A percentile compares a stretch with the other conserved stretches of the same genome.
phyloP scores from a whole-genome alignment of 2,888 invertebrate genomes.

The Deilephila elpenor region DNA sequence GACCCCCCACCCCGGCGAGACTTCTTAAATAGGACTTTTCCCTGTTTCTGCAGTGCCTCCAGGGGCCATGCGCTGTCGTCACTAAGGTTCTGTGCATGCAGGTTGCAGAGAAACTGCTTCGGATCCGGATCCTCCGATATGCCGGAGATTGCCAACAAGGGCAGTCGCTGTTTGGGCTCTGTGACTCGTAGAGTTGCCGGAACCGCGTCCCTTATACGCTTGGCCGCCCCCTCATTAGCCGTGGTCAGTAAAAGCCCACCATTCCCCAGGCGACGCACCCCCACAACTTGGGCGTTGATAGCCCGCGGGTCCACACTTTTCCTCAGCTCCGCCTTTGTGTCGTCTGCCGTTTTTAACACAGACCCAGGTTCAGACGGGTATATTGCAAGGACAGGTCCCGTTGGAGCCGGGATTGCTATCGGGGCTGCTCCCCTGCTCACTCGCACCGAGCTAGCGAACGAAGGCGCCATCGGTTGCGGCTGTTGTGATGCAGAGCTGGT shows the following conservation, averaged over 20 bases:
- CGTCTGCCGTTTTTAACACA: constrained; percentile 28
- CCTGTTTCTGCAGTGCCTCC: neutral
- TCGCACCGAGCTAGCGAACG: too few relatives aligned
- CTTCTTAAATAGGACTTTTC: neutral
- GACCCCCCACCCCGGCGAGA: neutral
- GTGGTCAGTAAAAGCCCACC: constrained; percentile 33
- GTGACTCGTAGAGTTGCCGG: constrained; percentile 29
- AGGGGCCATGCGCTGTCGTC: neutral
- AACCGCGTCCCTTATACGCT: constrained; percentile 26
- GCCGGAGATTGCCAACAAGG: constrained; percentile 16
- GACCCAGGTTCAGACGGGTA: constrained; percentile 30
- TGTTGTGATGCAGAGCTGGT: too few relatives aligned
- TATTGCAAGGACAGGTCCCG: constrained; percentile 31
- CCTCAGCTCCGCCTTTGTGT: constrained; percentile 10
- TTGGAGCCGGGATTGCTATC: neutral
- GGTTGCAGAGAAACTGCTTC: rapidly evolving
- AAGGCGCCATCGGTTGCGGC: too few relatives aligned
- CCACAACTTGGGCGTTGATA: neutral
- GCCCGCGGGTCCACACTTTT: neutral
- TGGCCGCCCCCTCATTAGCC: constrained; percentile 15
- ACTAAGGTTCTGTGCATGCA: neutral
- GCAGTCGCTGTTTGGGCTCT: neutral
- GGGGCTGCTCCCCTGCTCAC: too few relatives aligned
- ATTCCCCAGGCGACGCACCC: constrained; percentile 33
- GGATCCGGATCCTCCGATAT: neutral